Evolutionary conservation across 2,113 vertebrate genomes (phyloP).

Genomic region (Oriolus oriolus): DNA sequence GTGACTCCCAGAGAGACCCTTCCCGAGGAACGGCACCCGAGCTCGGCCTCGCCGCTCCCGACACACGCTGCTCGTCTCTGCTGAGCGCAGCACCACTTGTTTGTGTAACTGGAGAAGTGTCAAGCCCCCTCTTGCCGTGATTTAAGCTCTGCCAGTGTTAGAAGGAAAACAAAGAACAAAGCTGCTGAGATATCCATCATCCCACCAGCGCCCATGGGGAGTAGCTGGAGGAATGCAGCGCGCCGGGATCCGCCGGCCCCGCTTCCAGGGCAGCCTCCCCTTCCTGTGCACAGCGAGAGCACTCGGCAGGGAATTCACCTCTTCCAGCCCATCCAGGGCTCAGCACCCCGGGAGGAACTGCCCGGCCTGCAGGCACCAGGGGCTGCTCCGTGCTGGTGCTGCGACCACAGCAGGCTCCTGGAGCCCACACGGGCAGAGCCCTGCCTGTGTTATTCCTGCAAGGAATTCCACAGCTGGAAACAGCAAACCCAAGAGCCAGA

Average conservation of each 20-base stretch:
- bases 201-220: slow-evolving; percentile 40
- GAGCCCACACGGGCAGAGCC: neutral
- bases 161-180: slow-evolving; percentile 72
- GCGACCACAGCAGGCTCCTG: fast-evolving
- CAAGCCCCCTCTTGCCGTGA: slow-evolving; percentile 58
- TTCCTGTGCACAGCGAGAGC: slow-evolving; percentile 46
- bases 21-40: neutral
- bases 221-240: slow-evolving; percentile 50
- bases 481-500: neutral
- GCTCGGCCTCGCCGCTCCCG: slow-evolving; percentile 14
- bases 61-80: neutral
- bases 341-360: neutral
- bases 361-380: neutral
- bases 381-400: fast-evolving
- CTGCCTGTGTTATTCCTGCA: neutral
- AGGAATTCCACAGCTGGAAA: neutral
- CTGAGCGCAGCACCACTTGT: slow-evolving; percentile 21
- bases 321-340: neutral
- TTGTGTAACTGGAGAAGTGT: slow-evolving; percentile 64
- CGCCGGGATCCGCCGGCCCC: slow-evolving; percentile 5
- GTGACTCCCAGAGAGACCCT: neutral
- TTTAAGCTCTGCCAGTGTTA: slow-evolving; percentile 69
- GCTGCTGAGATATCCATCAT: slow-evolving; percentile 75
- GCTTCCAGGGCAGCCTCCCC: slow-evolving; percentile 45
- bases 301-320: slow-evolving; percentile 10